These are phyloP conservation scores for Harlomillsia oculata DNA, from an alignment of 1,140 invertebrate species.

Conservation along the genomic window DNA sequence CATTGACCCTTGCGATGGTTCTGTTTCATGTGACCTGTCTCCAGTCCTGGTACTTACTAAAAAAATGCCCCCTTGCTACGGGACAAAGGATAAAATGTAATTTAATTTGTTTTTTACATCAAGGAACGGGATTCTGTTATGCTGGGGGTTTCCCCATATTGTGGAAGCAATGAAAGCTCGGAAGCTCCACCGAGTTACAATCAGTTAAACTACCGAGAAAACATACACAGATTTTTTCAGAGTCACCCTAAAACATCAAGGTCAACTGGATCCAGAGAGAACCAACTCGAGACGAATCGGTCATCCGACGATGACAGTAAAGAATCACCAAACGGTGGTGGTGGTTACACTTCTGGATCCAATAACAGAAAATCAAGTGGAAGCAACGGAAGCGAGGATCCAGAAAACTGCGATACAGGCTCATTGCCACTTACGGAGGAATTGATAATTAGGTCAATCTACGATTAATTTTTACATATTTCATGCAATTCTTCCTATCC, in stretches of 20 bases:
- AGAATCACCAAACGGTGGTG: conserved; percentile 31
- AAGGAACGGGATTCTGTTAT: conserved; percentile 70
- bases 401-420: neutral
- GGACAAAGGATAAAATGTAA: neutral
- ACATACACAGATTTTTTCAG: conserved; percentile 62
- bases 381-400: conserved; percentile 15
- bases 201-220: conserved; percentile 78
- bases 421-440: neutral
- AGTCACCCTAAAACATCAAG: conserved; percentile 59
- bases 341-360: conserved; percentile 35
- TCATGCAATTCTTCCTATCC: neutral
- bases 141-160: conserved; percentile 68
- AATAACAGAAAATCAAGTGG: conserved; percentile 11
- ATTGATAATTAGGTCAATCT: neutral
- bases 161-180: conserved; percentile 66
- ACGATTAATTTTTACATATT: neutral
- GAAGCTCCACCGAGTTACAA: conserved; percentile 74
- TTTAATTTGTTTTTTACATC: neutral
- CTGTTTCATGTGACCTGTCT: conserved; percentile 14
- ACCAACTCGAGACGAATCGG: conserved; percentile 25
- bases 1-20: conserved; percentile 38
- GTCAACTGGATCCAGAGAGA: conserved; percentile 40
- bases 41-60: conserved; percentile 9
- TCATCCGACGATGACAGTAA: conserved; percentile 36
- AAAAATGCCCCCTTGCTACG: neutral